Evolutionary conservation across 2,888 invertebrate genomes (phyloP).

Genomic region (Drosophila demipolita): DNA sequence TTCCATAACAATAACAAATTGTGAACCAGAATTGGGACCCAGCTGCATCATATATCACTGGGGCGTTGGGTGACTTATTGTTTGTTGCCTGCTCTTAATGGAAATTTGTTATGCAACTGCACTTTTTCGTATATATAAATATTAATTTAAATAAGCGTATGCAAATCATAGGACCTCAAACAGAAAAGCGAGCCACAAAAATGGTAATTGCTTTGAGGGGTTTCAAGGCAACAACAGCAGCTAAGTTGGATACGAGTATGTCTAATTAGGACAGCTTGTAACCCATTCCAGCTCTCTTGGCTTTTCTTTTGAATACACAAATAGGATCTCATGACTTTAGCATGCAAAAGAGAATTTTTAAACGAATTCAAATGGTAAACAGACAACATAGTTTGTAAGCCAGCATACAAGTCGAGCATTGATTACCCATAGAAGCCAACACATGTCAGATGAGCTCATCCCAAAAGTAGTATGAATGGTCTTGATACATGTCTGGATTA

Average conservation of each 20-base stretch:
- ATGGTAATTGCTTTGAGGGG: conserved; percentile 1
- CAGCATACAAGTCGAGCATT: conserved; percentile 2
- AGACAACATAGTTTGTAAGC: not conserved
- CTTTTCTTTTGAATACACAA: not conserved
- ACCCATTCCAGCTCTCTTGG: not conserved
- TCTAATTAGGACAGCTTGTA: not conserved
- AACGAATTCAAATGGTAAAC: conserved; percentile 7
- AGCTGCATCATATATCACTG: conserved; percentile 36
- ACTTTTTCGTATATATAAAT: not conserved
- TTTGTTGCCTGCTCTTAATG: not conserved
- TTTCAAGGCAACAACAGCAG: not conserved
- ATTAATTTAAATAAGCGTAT: conserved; percentile 9
- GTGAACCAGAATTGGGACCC: conserved; percentile 30
- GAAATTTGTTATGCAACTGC: conserved; percentile 13
- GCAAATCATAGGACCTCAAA: not conserved
- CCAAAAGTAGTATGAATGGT: conserved; percentile 20
- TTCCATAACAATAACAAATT: conserved; percentile 70
- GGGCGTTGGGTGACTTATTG: not conserved
- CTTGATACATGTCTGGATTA: conserved; percentile 50
- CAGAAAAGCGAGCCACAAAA: conserved; percentile 1
- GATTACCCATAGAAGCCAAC: conserved; percentile 12
- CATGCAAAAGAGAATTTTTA: conserved; percentile 4
- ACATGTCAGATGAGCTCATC: conserved; percentile 25
- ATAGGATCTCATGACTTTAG: not conserved
- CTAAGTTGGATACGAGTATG: not conserved